Evolutionary conservation across 1,140 invertebrate species (phyloP).

Genomic region (Helicoverpa armigera): DNA sequence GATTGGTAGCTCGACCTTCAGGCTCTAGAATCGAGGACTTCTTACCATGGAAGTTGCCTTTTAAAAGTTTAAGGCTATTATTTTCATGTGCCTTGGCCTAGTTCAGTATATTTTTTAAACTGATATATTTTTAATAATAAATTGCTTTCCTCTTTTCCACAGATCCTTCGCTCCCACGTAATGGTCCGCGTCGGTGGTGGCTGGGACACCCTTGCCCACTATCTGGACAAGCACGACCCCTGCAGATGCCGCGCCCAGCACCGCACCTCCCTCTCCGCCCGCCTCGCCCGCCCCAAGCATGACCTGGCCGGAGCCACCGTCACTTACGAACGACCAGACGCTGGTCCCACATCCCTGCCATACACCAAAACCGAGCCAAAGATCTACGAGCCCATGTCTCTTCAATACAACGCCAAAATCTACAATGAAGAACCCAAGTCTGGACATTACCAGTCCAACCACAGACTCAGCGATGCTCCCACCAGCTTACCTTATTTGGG

Average conservation of each 20-base stretch:
- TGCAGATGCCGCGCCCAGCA: constrained; percentile 94
- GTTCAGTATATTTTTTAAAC: neutral
- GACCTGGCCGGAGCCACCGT: constrained; percentile 93
- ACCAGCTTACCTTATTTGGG: constrained; percentile 80
- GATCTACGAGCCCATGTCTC: constrained; percentile 82
- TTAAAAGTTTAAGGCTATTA: neutral
- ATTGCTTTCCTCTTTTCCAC: constrained; percentile 58
- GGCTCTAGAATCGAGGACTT: neutral
- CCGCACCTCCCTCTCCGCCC: constrained; percentile 88
- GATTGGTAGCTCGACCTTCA: neutral
- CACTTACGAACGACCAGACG: constrained; percentile 91
- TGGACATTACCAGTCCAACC: constrained; percentile 69
- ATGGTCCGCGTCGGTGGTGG: constrained; percentile 99
- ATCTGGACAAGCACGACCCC: constrained; percentile 98
- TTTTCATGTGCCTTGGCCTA: too few species aligned
- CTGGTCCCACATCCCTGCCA: constrained; percentile 77
- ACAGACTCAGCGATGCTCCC: constrained; percentile 72
- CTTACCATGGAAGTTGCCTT: neutral
- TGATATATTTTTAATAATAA: neutral
- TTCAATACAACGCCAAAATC: constrained; percentile 69
- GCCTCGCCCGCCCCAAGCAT: constrained; percentile 88
- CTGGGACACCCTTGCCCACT: constrained; percentile 98
- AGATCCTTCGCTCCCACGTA: constrained; percentile 98
- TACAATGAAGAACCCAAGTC: constrained; percentile 74
- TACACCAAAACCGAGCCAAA: constrained; percentile 74